Percentiles rank a stretch among this genome's conserved stretches.
phyloP scores from a whole-genome alignment of 2,888 invertebrate genomes.

The Aleiodes testaceus region DNA sequence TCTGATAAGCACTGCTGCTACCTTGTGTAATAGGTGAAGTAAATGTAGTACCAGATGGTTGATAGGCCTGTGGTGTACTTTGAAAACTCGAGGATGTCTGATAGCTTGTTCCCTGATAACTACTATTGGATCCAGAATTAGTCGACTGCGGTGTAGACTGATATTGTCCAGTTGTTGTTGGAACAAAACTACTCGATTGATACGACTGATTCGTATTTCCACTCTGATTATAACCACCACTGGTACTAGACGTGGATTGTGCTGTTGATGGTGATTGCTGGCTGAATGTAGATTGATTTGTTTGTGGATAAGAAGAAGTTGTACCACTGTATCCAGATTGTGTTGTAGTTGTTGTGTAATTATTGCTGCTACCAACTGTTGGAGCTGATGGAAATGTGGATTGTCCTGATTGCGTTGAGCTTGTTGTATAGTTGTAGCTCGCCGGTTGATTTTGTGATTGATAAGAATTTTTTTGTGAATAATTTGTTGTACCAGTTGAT shows the following conservation, averaged over 20 bases:
- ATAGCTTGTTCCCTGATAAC: conserved; percentile 66
- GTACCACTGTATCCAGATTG: conserved; percentile 65
- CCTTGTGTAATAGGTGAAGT: conserved; percentile 69
- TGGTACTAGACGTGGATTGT: conserved; percentile 61
- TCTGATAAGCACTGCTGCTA: conserved; percentile 64
- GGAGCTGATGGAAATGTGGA: conserved; percentile 76
- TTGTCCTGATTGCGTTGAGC: conserved; percentile 69
- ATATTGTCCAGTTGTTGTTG: conserved; percentile 68
- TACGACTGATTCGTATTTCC: conserved; percentile 68
- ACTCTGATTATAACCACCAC: conserved; percentile 65
- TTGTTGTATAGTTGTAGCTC: conserved; percentile 68
- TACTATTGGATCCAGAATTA: conserved; percentile 64
- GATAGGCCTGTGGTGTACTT: conserved; percentile 68
- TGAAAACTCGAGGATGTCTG: conserved; percentile 69
- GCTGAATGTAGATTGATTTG: conserved; percentile 67
- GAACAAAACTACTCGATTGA: conserved; percentile 66
- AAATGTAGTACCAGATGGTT: conserved; percentile 68
- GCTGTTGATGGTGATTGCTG: conserved; percentile 66
- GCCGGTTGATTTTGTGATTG: conserved; percentile 70
- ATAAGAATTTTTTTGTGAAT: conserved; percentile 72
- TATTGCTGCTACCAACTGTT: conserved; percentile 73
- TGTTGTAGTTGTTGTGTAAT: conserved; percentile 65
- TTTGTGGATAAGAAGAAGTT: conserved; percentile 65
- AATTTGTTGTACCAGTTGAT: conserved; percentile 52
- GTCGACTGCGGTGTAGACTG: conserved; percentile 63